These are phyloP conservation scores for Cherax destructor DNA, from an alignment of 1,140 invertebrate genomes.

Conservation along the genomic window DNA sequence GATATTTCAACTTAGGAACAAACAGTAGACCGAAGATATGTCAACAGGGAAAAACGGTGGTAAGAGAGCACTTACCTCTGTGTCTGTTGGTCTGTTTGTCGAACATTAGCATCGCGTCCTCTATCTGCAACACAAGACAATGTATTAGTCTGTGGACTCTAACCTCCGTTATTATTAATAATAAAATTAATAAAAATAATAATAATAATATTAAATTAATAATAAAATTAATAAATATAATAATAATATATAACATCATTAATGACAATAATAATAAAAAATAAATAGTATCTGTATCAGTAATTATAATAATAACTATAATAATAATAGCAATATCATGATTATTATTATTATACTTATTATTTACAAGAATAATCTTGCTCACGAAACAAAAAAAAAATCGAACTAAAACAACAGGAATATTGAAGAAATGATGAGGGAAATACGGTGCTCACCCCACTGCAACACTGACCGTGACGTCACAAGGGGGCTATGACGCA, in stretches of 20 bases:
- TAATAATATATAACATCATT: not conserved
- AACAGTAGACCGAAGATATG: too few species aligned
- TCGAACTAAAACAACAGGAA: too few species aligned
- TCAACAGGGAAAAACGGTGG: too few species aligned
- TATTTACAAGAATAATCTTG: too few species aligned
- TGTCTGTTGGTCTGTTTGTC: slow-evolving; percentile 99
- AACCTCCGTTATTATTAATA: too few species aligned
- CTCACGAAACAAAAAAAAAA: not conserved
- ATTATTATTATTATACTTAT: too few species aligned
- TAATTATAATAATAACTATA: not conserved
- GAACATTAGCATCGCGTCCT: slow-evolving; percentile 99
- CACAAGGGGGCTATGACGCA: not conserved
- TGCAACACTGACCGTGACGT: not conserved
- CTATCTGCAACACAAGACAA: slow-evolving; percentile 89
- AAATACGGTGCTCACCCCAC: not conserved
- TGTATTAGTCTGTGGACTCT: too few species aligned
- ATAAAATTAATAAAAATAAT: too few species aligned
- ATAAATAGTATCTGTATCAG: not conserved
- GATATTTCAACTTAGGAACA: too few species aligned
- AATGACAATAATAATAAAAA: not conserved
- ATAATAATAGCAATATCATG: too few species aligned
- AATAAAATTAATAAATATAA: slow-evolving; percentile 5
- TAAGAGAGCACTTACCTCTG: slow-evolving; percentile 88
- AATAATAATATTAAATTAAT: not conserved
- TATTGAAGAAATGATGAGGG: too few species aligned